Percentiles rank a stretch among this genome's conserved stretches.
These are phyloP conservation scores for Nephrocerus scutellatus DNA, from an alignment of 2,888 invertebrate genomes.

Conservation along the genomic window DNA sequence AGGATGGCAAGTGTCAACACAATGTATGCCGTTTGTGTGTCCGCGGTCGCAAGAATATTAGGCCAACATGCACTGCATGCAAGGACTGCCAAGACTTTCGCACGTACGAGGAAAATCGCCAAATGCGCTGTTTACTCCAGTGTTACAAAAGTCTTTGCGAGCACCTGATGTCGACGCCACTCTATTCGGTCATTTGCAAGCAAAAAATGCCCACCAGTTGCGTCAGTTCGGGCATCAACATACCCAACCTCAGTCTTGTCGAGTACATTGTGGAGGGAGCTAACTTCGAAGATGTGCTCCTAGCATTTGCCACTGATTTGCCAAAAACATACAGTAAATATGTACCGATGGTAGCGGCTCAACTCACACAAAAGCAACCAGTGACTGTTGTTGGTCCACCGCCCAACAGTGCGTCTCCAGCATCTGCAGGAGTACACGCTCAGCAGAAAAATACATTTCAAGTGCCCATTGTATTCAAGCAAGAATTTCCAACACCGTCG, in stretches of 20 bases:
- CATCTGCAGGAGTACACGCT: conserved; percentile 4
- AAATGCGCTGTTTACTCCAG: conserved; percentile 71
- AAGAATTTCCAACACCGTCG: conserved; percentile 16
- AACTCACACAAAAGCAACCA: conserved; percentile 10
- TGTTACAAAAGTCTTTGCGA: conserved; percentile 86
- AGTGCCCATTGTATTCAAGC: conserved; percentile 18
- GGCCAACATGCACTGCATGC: conserved; percentile 79
- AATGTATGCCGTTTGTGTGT: conserved; percentile 80
- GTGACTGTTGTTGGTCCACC: too few species aligned
- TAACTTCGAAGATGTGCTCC: conserved; percentile 67
- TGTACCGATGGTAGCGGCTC: conserved; percentile 64
- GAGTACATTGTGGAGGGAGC: conserved; percentile 76
- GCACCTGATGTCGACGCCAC: conserved; percentile 66
- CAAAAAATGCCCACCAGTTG: conserved; percentile 49
- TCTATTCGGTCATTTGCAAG: conserved; percentile 50
- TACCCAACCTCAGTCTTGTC: conserved; percentile 55
- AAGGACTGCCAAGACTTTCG: conserved; percentile 73
- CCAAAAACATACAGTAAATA: conserved; percentile 65
- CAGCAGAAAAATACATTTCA: too few species aligned
- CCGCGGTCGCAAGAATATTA: conserved; percentile 76
- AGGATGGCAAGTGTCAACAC: conserved; percentile 74
- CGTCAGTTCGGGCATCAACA: conserved; percentile 18
- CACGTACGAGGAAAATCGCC: conserved; percentile 74
- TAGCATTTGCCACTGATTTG: conserved; percentile 60
- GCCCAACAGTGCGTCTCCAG: background rate